Evolutionary conservation across 2,113 vertebrate genomes (phyloP).

Genomic region (Andinoacara biseriatus): DNA sequence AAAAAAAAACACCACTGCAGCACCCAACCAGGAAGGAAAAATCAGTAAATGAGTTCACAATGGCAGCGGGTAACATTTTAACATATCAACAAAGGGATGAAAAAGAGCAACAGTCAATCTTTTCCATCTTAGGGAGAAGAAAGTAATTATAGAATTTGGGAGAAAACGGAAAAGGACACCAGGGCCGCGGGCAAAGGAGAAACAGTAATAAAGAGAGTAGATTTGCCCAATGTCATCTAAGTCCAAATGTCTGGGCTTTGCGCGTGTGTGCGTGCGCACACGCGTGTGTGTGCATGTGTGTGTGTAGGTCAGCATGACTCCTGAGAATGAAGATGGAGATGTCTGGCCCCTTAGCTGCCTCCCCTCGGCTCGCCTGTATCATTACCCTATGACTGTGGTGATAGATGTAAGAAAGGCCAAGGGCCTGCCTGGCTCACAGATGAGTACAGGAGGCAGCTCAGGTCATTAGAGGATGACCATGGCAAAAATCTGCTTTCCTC

Average conservation of each 20-base stretch:
- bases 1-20: background rate
- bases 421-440: slow-evolving; percentile 36
- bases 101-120: background rate
- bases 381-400: slow-evolving; percentile 54
- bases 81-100: slow-evolving; percentile 19
- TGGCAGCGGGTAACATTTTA: slow-evolving; percentile 41
- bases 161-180: slow-evolving; percentile 2
- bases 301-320: slow-evolving; percentile 44
- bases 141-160: slow-evolving; percentile 1
- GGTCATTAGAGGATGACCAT: slow-evolving; percentile 38
- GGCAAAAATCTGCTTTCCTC: slow-evolving; percentile 10
- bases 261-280: slow-evolving; percentile 41
- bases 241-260: background rate
- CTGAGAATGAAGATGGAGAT: slow-evolving; percentile 48
- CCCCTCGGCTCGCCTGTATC: slow-evolving; percentile 42
- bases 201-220: slow-evolving; percentile 2
- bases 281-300: slow-evolving; percentile 27
- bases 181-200: background rate
- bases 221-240: slow-evolving; percentile 9
- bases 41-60: slow-evolving; percentile 41
- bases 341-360: slow-evolving; percentile 28
- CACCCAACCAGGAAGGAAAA: slow-evolving; percentile 14
- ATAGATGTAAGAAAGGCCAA: slow-evolving; percentile 44
- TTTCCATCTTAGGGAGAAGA: slow-evolving; percentile 1
- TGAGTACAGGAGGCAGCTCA: slow-evolving; percentile 35